Base-by-base conservation (phyloP, 2,113 vertebrate genomes). In the Percina caprodes region DNA sequence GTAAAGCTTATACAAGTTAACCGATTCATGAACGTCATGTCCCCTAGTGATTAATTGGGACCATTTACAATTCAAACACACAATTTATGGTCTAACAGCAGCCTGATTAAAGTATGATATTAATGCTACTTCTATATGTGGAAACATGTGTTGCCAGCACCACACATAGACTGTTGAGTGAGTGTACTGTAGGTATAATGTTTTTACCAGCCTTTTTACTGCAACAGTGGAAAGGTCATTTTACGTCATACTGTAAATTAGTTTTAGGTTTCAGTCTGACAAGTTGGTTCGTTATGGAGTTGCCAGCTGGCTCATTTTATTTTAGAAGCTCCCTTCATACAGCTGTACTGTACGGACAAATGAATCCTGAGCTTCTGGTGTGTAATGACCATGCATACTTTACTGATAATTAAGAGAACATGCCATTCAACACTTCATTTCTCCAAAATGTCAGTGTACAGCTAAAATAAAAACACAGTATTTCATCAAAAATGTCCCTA, bases 141-240 rank as follows among this genome's bases (percentile, higher is more conserved):
- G 67, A 2, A n/a, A 51, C 14, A 6, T 11, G 9, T 42, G 9
- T 2, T 39, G 35, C 35, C 35, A 39, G 23, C 35, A 33, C 48
- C 75, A 24, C 24, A 5, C 2, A n/a, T 0, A 24, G 23, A 13
- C 15, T n/a, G 56, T 2, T 46, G 11, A 52, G 21, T 65, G 58
- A 24, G 60, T 14, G 6, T 11, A 42, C 39, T 10, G 10, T 42
- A 42, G 39, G 2, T 42, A 42, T 42, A 11, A n/a, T 46, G n/a
- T 48, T 24, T 71, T 45, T 13, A 51, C 70, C 61, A 67, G 59
- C n/a, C 46, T 0, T 42, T 58, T 59, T 16, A 54, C 54, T 62
- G 71, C 72, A 42, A 30, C 48, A 74, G 63, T 73, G 21, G 61
- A 90, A 93, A 94, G 92, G 91, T 92, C 91, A 90, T 11, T 45